phyloP scores from a whole-genome alignment of 2,888 invertebrate genomes.

The Unio pictorum region DNA sequence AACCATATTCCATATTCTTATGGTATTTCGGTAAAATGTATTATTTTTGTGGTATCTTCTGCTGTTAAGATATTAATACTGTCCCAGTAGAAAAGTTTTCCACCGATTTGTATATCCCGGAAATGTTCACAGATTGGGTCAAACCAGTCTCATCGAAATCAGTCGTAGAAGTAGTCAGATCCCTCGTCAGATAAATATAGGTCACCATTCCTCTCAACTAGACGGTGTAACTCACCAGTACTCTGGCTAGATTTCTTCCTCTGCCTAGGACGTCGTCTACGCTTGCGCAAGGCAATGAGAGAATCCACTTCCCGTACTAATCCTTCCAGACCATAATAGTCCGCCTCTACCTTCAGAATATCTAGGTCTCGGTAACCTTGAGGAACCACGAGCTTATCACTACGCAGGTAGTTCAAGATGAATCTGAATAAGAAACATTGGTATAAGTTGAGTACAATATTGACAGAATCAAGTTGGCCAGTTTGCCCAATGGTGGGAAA shows the following conservation, averaged over 20 bases:
- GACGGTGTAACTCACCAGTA: conserved; percentile 19
- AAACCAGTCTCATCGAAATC: not conserved
- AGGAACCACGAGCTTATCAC: conserved; percentile 49
- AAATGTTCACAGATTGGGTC: no score
- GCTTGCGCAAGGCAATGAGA: conserved; percentile 33
- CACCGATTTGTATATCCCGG: no score
- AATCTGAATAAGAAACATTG: conserved; percentile 29
- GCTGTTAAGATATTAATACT: no score
- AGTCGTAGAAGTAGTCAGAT: conserved; percentile 48
- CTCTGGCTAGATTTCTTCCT: conserved; percentile 31
- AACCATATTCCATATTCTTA: no score
- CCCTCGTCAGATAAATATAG: conserved; percentile 39
- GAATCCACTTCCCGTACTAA: conserved; percentile 45
- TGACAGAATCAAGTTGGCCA: not conserved
- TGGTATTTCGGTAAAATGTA: no score
- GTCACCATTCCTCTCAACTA: conserved; percentile 31
- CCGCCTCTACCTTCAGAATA: conserved; percentile 52
- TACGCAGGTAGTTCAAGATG: conserved; percentile 59
- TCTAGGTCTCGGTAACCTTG: conserved; percentile 56
- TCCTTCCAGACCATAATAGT: conserved; percentile 48
- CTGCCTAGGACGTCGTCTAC: conserved; percentile 23
- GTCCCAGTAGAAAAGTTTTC: no score
- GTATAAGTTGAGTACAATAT: not conserved
- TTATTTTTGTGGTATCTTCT: no score
- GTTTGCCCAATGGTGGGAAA: not conserved